Base-by-base conservation (phyloP, 2,113 vertebrate genomes). In the Halcyon senegalensis region DNA sequence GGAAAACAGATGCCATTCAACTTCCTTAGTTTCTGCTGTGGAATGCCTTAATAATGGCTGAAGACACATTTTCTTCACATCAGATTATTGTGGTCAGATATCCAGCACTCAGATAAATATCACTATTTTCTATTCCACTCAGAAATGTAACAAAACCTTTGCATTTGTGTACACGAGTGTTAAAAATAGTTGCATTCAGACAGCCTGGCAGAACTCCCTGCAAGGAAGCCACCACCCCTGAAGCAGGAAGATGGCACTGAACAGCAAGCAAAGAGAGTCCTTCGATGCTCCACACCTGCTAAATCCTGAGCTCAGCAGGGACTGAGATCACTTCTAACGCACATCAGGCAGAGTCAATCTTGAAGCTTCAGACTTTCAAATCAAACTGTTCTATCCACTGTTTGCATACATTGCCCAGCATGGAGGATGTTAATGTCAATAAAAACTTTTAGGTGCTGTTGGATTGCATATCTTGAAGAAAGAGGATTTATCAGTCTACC, bases 61-160 rank as follows among this genome's bases (percentile, higher is more conserved):
- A 69, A 53, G 5, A 60, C 14, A 53, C 4, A 6, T 74, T 76
- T 53, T 67, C 17, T 17, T 66, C 33, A 39, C 25, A 10, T 87
- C 53, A 35, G 10, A 20, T 27, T 30, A 39, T 14, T 2, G 0
- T 13, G 13, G 25, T 39, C 58, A 50, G 25, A 23, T 41, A 87
- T 8, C 30, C 41, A 78, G 13, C 9, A 23, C 56, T 30, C 3
- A 21, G 6, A 8, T 8, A 43, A 75, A 4, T 4, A n/a, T 8
- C 27, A 67, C 7, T 14, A 18, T 51, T 56, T 72, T 67, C 19
- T 31, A 7, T 41, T 73, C n/a, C 11, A 13, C 10, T 28, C 3
- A 1, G 23, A n/a, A 64, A 37, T 0, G 2, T 5, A 48, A 1
- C 12, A n/a, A 41, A 73, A 63, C 1, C 1, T 86, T 41, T 31